phyloP scores from a whole-genome alignment of 2,113 vertebrate genomes.

The Tamias sibiricus region DNA sequence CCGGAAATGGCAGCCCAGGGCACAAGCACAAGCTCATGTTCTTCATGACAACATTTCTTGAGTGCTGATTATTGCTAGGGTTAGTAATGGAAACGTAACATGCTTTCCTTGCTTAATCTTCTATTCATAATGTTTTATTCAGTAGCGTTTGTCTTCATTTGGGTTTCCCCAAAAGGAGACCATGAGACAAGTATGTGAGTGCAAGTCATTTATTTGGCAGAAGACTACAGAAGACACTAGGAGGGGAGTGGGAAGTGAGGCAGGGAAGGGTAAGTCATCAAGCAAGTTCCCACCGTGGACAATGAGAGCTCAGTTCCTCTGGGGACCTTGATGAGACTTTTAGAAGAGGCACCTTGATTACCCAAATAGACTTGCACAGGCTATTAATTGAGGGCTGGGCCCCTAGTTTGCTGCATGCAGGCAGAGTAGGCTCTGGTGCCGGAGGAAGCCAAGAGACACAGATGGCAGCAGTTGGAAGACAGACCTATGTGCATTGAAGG shows the following conservation, averaged over 20 bases:
- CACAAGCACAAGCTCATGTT: background rate
- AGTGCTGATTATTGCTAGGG: background rate
- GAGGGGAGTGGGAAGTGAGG: background rate
- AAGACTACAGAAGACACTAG: background rate
- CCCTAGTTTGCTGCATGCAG: background rate
- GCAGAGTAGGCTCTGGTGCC: background rate
- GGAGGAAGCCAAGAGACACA: conserved; percentile 9
- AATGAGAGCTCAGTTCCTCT: background rate
- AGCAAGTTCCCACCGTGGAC: background rate
- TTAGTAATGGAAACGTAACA: background rate
- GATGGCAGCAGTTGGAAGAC: background rate
- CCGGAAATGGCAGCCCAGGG: background rate
- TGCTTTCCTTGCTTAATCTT: background rate
- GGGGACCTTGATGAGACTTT: background rate
- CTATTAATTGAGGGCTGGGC: background rate
- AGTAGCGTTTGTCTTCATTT: conserved; percentile 15
- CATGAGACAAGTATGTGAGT: background rate
- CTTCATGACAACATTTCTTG: background rate
- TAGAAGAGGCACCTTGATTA: background rate
- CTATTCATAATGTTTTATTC: background rate
- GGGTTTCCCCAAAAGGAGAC: background rate
- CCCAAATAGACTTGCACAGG: background rate
- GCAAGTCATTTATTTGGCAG: background rate
- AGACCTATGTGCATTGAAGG: background rate
- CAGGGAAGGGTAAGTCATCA: background rate